Base-by-base conservation (phyloP, 2,888 invertebrate species). In the Cryptops parisi region DNA sequence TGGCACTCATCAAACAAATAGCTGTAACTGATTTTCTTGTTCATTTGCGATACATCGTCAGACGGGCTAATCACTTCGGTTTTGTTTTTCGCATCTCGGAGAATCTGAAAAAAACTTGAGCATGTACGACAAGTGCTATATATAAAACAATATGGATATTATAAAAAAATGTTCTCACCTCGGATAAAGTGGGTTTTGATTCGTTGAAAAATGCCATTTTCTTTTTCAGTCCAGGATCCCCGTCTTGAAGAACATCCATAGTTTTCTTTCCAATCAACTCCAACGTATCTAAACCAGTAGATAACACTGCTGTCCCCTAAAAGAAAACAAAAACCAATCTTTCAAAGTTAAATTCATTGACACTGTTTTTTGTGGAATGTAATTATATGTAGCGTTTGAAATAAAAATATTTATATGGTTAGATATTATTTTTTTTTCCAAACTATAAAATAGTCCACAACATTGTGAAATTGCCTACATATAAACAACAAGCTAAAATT, bases 221-320 rank as follows among this genome's bases (percentile, higher is more conserved):
- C 63, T 85, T 85, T 60, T 81, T 83, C 17, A 90, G 69, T 0
- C 89, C 85, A 0, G 90, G 90, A 69, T 93, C 91, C 25, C 89
- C 89, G 55, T 93, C 90, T 67, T 90, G 89, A 1, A 93, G 70
- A 0, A 88, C 88, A 65, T 87, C 84, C 82, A 91, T 89, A 0
- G 93, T 94, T 67, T 91, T 91, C 67, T 91, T 91, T 5, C 94
- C 94, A 59, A 94, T 85, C 0, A 84, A 82, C 70, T 94, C 94
- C 46, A 94, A 70, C 0, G 91, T 91, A 64, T 88, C 91, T 23
- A 88, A 70, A 21, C 88, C 85, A 1, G 84, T 84, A 17, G 79
- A 75, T 59, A 88, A 76, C 0, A 88, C 85, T 72, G 80, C 58
- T 2, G 56, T 55, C n/a, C 59, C 56, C 60, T 60, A 22, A 2